phyloP scores from a whole-genome alignment of 2,113 vertebrate genomes.

The Uria aalge region DNA sequence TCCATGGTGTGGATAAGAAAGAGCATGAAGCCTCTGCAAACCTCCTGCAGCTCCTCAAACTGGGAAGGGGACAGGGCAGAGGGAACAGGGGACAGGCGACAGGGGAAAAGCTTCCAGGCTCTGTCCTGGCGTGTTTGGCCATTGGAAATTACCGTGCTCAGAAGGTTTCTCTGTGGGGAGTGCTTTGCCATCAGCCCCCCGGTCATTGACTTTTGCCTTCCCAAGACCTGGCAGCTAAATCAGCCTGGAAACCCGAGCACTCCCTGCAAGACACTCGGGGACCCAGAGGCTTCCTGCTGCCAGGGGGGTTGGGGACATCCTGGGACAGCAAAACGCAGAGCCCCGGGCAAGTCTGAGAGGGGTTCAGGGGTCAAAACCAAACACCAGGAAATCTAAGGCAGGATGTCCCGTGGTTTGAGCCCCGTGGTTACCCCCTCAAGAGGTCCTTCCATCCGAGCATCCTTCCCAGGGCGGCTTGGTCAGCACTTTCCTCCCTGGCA shows the following conservation, averaged over 20 bases:
- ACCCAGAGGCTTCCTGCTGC: neutral
- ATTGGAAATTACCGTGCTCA: rapidly evolving
- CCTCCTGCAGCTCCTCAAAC: neutral
- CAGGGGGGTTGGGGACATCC: rapidly evolving
- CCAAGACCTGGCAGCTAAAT: neutral
- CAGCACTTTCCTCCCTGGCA: neutral
- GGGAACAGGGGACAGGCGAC: neutral
- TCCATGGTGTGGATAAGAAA: neutral
- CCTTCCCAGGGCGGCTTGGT: neutral
- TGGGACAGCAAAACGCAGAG: neutral
- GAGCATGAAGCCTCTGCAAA: neutral
- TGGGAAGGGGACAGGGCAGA: neutral
- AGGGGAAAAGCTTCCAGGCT: neutral
- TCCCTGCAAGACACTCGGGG: neutral
- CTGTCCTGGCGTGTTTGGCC: neutral
- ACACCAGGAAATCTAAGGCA: neutral
- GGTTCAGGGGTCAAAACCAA: neutral
- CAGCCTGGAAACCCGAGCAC: rapidly evolving
- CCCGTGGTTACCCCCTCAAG: neutral
- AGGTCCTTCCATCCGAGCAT: neutral
- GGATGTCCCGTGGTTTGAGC: neutral
- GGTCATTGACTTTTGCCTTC: neutral
- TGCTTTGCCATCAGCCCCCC: neutral
- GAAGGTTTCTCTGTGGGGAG: neutral
- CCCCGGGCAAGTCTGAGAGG: neutral